Evolutionary conservation across 2,113 vertebrate genomes (phyloP), one percentile per base, ranked within the genome.

Genomic region (Megaptera novaeangliae): DNA sequence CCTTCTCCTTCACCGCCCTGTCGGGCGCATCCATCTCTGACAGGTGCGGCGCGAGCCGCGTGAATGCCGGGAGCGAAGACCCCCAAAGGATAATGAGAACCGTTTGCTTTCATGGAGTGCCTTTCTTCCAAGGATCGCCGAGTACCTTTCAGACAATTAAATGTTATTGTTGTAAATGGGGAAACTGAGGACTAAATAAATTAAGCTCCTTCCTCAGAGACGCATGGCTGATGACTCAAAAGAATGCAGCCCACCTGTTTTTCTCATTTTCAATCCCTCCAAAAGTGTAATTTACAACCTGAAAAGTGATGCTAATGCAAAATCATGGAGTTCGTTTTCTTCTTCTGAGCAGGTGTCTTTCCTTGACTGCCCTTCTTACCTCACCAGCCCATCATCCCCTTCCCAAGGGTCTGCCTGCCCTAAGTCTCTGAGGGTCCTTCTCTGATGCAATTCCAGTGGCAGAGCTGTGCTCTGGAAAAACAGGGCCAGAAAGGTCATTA

Each of bases 111-210:
- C 49, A 64, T 6, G 36, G 59, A 52, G 46, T 63, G 44, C 18
- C 83, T 75, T 39, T 49, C 63, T 64, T 13, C 41, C 41, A 23
- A 68, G 87, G 31, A 46, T 55, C 77, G 91, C 77, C 34, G 29
- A 94, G 83, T 25, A 81, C 59, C 77, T 95, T 85, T 88, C 29
- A 44, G 89, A 86, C 91, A 84, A 69, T 61, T 87, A 36, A 71
- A 66, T 55, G 87, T 85, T 44, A 34, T 36, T 57, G 41, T 83
- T 34, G 27, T 84, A 82, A 75, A 89, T 49, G 69, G 82, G 23
- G 75, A 93, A 91, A 88, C 74, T 84, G 78, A 97, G 63, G 88
- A 69, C 83, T 57, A 55, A 31, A 14, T 20, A 66, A 49, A 78
- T 90, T 25, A 52, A 63, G 64, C 31, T 57, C 13, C 10, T 81